A percentile compares a stretch with the other conserved stretches of the same genome.
Evolutionary conservation across 2,113 vertebrate genomes (phyloP).

Genomic region (Callospermophilus lateralis): DNA sequence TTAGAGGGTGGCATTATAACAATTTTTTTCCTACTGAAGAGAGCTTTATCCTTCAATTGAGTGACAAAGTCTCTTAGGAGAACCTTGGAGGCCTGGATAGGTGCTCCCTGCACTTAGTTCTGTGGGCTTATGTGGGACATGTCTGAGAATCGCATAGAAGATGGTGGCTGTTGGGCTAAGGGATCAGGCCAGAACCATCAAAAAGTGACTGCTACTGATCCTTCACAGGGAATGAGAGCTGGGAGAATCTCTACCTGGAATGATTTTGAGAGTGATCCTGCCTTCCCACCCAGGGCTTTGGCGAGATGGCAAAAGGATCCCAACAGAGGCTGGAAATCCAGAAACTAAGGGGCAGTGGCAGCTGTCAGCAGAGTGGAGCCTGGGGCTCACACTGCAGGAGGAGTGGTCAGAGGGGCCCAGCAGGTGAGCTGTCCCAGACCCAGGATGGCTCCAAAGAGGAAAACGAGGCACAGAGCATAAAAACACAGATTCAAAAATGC

Average conservation of each 20-base stretch:
- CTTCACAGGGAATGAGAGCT: neutral
- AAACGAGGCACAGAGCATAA: neutral
- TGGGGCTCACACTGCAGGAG: rapidly evolving
- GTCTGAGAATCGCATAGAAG: neutral
- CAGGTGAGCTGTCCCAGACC: neutral
- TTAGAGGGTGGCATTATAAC: neutral
- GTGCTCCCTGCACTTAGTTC: neutral
- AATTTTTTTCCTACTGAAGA: neutral
- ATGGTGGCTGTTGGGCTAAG: neutral
- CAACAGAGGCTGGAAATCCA: neutral
- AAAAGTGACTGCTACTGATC: neutral
- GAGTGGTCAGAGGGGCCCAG: neutral
- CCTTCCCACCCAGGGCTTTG: neutral
- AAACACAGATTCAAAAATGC: neutral
- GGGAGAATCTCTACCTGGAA: neutral
- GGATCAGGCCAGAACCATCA: neutral
- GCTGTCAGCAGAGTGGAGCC: neutral
- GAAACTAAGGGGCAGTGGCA: neutral
- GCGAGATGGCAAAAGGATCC: neutral
- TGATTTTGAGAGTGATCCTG: neutral
- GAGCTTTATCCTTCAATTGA: neutral
- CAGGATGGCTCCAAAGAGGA: neutral
- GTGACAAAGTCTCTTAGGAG: neutral
- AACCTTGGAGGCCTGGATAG: neutral
- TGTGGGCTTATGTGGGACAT: too few species aligned